Evolutionary conservation across 1,140 invertebrate genomes (phyloP).

Genomic region (Aphelinus certus): DNA sequence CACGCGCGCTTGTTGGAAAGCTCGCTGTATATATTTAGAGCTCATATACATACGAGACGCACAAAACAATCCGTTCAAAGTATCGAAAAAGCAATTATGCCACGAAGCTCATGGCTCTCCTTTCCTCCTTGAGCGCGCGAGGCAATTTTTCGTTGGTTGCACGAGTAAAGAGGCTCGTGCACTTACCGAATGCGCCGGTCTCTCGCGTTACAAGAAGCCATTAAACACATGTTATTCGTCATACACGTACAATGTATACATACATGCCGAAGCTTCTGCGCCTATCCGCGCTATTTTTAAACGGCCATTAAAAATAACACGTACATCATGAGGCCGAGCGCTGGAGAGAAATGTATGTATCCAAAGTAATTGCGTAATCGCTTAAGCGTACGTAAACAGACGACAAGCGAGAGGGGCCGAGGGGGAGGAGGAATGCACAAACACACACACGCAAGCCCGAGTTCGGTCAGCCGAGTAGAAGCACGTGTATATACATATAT

Average conservation of each 20-base stretch:
- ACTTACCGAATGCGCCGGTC: neutral
- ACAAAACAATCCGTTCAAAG: too few relatives aligned
- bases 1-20: too few relatives aligned
- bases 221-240: conserved; percentile 7
- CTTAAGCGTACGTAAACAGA: neutral
- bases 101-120: neutral
- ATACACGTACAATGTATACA: conserved; percentile 7
- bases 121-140: conserved; percentile 18
- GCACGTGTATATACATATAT: too few relatives aligned
- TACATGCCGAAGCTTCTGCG: neutral
- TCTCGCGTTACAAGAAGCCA: conserved; percentile 23
- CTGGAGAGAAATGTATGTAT: too few relatives aligned
- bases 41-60: too few relatives aligned
- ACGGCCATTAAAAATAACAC: conserved; percentile 12
- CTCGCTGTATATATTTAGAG: too few relatives aligned
- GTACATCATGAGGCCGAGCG: neutral
- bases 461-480: too few relatives aligned
- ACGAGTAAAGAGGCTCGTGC: neutral
- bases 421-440: too few relatives aligned
- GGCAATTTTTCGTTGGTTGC: conserved; percentile 11
- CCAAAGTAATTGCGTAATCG: conserved; percentile 26
- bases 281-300: conserved; percentile 11
- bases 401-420: too few relatives aligned
- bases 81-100: conserved; percentile 8
- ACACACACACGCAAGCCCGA: too few relatives aligned